Evolutionary conservation across 2,888 invertebrate genomes (phyloP).

Genomic region (Amiota communis): DNA sequence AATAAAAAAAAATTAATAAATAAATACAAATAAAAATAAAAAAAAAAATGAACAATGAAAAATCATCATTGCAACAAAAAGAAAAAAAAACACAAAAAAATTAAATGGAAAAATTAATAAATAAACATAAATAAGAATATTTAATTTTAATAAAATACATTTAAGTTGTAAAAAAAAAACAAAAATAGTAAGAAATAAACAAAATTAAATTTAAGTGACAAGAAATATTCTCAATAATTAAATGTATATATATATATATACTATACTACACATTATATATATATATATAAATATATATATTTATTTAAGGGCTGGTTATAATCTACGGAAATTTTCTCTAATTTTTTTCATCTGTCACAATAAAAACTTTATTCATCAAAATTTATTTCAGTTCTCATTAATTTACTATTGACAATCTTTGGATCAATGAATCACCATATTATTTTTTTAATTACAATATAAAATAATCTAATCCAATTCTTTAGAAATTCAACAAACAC

Average conservation of each 20-base stretch:
- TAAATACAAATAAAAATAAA: conserved; percentile 38
- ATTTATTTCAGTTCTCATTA: conserved; percentile 9
- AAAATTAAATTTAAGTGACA: no score
- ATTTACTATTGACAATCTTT: conserved; percentile 13
- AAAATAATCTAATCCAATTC: no score
- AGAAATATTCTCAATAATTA: neutral
- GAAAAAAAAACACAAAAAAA: conserved; percentile 18
- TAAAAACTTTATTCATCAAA: neutral
- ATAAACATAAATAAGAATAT: neutral
- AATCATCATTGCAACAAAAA: conserved; percentile 37
- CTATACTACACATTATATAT: conserved; percentile 46
- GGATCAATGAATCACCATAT: no score
- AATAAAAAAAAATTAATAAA: conserved; percentile 38
- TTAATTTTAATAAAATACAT: conserved; percentile 4
- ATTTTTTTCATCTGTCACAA: conserved; percentile 3
- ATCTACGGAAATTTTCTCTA: conserved; percentile 70
- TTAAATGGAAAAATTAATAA: neutral
- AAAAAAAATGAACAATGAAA: conserved; percentile 26
- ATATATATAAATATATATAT: conserved; percentile 55
- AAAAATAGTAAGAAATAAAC: neutral
- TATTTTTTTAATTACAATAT: no score
- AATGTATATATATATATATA: conserved; percentile 38
- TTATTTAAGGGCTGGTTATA: conserved; percentile 73
- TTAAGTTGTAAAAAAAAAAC: conserved; percentile 17
- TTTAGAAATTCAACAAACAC: no score